Evolutionary conservation across 1,140 invertebrate species (phyloP), one percentile per base, ranked within the genome.

Genomic region (Oncopodura yosiiana): DNA sequence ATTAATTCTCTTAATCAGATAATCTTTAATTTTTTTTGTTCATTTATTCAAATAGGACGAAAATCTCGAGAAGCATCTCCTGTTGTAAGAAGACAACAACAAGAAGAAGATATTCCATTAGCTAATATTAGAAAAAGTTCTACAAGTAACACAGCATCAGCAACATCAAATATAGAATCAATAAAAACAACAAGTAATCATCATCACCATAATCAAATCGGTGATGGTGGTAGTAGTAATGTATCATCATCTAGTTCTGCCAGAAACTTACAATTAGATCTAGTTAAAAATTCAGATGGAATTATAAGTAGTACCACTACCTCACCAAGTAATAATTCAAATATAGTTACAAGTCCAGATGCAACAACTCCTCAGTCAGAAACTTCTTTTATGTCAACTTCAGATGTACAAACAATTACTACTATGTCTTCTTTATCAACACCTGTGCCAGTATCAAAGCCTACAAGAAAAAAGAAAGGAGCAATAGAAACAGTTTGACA

Each of bases 101-200:
- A 24, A 21, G 59, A 61, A 18, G 59, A 61, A 50, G 59, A 56
- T 38, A 61, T 61, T 18, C 59, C 59, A 21, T 26, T 61, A n/a
- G 54, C 54, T 2, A 61, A 45, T 21, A 57, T 61, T 16, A n/a
- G 32, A 11, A 50, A 32, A 16, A 34, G 30, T 14, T n/a, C 16
- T n/a, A n/a, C n/a, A n/a, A n/a, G n/a, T n/a, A n/a, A n/a, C n/a
- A n/a, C n/a, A n/a, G n/a, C n/a, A n/a, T 19, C 5, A 3, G 5
- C 30, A 34, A n/a, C 8, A 8, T 34, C 8, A 34, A 3, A 27
- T 11, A 5, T 18, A 18, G 24, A 41, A 32, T 12, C 4, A 6
- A 36, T 30, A 23, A 21, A 8, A 21, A 11, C 48, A 37, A 16
- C 46, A n/a, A 18, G 42, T 19, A 50, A n/a, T 27, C 29, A n/a